A percentile compares a stretch with the other conserved stretches of the same genome.
These are phyloP conservation scores for Drosophila macrospina DNA, from an alignment of 2,888 invertebrate species.

Conservation along the genomic window DNA sequence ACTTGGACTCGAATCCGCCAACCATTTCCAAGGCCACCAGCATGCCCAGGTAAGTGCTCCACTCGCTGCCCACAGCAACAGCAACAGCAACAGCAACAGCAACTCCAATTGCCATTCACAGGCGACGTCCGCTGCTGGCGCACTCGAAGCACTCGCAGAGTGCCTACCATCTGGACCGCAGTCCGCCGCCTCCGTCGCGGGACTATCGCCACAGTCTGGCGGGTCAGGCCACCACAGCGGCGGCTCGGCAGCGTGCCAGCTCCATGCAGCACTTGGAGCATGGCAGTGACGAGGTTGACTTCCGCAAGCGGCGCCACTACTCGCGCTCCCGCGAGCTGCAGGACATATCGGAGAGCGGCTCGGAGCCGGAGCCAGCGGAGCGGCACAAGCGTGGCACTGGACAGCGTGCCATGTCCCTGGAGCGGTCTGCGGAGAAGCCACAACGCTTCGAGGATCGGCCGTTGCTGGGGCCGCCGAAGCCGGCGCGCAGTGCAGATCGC, in stretches of 20 bases:
- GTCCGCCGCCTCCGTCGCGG: conserved; percentile 73
- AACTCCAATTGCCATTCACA: conserved; percentile 41
- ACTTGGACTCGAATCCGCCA: conserved; percentile 90
- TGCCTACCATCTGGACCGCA: conserved; percentile 84
- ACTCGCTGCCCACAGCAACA: no score
- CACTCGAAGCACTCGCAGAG: conserved; percentile 85
- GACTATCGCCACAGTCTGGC: conserved; percentile 77
- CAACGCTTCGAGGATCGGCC: conserved; percentile 77
- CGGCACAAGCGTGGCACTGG: conserved; percentile 71
- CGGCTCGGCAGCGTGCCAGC: conserved; percentile 78
- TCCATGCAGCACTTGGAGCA: conserved; percentile 84
- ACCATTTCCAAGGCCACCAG: conserved; percentile 85
- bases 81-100: no score
- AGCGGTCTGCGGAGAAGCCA: conserved; percentile 55
- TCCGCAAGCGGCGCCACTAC: conserved; percentile 83
- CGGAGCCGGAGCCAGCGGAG: conserved; percentile 83
- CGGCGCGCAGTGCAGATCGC: conserved; percentile 84
- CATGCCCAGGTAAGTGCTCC: conserved; percentile 75
- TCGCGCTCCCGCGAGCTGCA: conserved; percentile 86
- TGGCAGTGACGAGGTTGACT: conserved; percentile 83
- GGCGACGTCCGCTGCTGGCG: conserved; percentile 73
- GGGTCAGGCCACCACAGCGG: conserved; percentile 31
- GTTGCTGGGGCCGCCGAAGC: conserved; percentile 84
- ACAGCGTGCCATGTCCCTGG: conserved; percentile 72
- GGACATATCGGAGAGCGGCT: conserved; percentile 85